phyloP scores from a whole-genome alignment of 2,888 invertebrate species.

The Pasiphila rectangulata region DNA sequence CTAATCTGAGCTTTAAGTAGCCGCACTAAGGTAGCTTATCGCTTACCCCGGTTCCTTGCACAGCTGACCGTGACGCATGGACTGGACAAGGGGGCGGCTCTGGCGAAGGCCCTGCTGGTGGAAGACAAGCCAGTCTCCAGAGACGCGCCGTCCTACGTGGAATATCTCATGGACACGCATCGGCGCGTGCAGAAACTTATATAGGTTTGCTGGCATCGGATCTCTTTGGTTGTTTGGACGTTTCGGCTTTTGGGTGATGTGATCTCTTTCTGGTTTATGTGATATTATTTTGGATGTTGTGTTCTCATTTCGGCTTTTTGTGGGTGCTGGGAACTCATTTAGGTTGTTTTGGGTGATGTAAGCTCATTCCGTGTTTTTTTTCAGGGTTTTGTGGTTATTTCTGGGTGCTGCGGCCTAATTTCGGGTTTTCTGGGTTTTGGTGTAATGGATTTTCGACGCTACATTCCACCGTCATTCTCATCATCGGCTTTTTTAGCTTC shows the following conservation, averaged over 20 bases:
- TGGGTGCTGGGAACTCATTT: too few species aligned
- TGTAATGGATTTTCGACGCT: too few species aligned
- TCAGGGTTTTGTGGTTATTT: too few species aligned
- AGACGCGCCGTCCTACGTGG: conserved; percentile 94
- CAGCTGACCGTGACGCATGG: conserved; percentile 59
- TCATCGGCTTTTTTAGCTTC: too few species aligned
- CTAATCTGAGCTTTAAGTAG: too few species aligned
- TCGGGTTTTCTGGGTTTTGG: too few species aligned
- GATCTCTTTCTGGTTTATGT: neutral
- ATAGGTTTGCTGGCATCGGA: conserved; percentile 44
- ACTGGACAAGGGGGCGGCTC: conserved; percentile 81
- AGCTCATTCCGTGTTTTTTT: too few species aligned
- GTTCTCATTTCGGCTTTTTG: too few species aligned
- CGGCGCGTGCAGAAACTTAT: conserved; percentile 88
- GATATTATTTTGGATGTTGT: too few species aligned
- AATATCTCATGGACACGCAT: conserved; percentile 97
- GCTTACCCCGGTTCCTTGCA: conserved; percentile 20
- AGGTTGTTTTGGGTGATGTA: too few species aligned
- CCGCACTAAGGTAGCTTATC: neutral
- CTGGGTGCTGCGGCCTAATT: too few species aligned
- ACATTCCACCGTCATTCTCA: too few species aligned
- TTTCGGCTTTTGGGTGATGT: conserved; percentile 37
- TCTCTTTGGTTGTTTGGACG: conserved; percentile 7
- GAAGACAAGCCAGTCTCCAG: conserved; percentile 89
- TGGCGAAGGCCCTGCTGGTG: conserved; percentile 92